Evolutionary conservation across 2,888 invertebrate genomes (phyloP), one percentile per base, ranked within the genome.

Genomic region (Fissipunctia ypsillon): DNA sequence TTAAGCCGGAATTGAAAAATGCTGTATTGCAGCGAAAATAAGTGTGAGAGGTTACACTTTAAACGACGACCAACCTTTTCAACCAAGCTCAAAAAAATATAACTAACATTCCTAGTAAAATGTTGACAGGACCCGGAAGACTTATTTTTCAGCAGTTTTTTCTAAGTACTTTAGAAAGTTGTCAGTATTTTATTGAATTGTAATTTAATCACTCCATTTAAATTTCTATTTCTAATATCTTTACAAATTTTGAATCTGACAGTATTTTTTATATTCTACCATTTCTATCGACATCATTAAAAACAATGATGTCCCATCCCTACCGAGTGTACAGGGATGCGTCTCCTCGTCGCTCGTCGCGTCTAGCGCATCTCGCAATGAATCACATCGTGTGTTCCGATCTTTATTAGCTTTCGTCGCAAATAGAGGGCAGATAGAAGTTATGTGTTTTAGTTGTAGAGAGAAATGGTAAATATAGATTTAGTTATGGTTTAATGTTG

Each of bases 301-400:
- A 52, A 31, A 25, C 54, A 14, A 6, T 9, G 19, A 16, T 31
- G 57, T 66, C 70, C 45, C 78, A 57, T 71, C 82, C 59, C 78
- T 81, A 81, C 25, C 41, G 61, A 69, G 80, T 82, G 80, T 84
- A 78, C 73, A 73, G 84, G 85, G 86, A 84, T 86, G 85, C 84
- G 80, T n/a, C 38, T 43, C 41, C 31, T 31, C 57, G 50, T 69
- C 72, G 57, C 43, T 74, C 83, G 83, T 71, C 84, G 66, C 79
- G 77, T 72, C 71, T 81, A 66, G 69, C 56, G 59, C 81, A 80
- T 81, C 76, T 71, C 63, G 70, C 78, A 61, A 87, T 87, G 85
- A 84, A 81, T 84, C 81, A 87, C 60, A 38, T 38, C 5, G 76
- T 78, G 76, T 83, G 76, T 64, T 69, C 66, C 69, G 43, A 69